Evolutionary conservation across 2,797 vertebrate species (phyloP), one percentile per base, ranked within the genome.

Genomic region (Myiotriccus ornatus): DNA sequence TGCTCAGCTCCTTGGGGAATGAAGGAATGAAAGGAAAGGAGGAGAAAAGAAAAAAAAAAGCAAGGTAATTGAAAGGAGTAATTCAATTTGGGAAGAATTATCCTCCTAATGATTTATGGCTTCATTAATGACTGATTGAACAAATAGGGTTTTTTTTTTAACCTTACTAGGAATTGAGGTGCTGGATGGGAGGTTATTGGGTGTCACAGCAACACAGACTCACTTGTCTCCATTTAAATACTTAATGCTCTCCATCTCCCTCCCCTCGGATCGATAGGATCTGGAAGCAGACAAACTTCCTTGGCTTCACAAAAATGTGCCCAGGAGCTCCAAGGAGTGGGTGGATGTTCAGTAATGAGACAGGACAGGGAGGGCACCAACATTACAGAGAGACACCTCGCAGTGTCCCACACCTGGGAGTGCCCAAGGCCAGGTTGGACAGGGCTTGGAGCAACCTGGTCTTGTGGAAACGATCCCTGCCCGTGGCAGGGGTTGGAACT

Each of bases 21-120:
- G 53, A 8, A 35, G 59, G 88, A 53, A 86, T 24, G 62, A 59
- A 82, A 59, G 60, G 17, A 39, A 71, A 81, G 12, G 19, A 28
- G 60, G 60, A 25, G 35, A 57, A 52, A 50, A 50, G 70, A 44
- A 76, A n/a, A 41, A n/a, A n/a, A 62, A 52, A 41, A 86, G 30
- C 25, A 30, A 91, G 90, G 89, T 95, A 96, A 97, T 82, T 78
- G 84, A 90, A 95, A 94, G 70, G 74, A 84, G 68, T 59, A 70
- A 96, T 96, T 95, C 71, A 93, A 63, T 96, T 95, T 88, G 41
- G 71, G 49, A 76, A 82, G 89, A 92, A 96, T 96, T 84, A 81
- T 95, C 89, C 83, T 93, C 68, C 91, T 97, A 90, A 94, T 95
- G 97, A 96, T 96, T 95, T 87, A 93, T 89, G 37, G 96, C 79